Evolutionary conservation across 2,113 vertebrate species (phyloP).

Genomic region (Platysternon megacephalum): DNA sequence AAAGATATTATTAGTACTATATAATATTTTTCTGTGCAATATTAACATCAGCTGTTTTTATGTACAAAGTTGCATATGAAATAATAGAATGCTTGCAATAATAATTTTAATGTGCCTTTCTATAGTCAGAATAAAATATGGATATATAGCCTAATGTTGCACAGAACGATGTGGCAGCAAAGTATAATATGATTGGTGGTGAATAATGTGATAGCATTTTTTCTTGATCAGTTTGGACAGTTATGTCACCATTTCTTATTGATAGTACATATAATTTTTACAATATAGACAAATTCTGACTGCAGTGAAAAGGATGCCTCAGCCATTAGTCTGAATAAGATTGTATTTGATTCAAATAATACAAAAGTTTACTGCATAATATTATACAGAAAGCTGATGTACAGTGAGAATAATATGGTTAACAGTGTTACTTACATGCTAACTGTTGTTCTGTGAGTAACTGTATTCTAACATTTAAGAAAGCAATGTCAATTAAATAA

Average conservation of each 20-base stretch:
- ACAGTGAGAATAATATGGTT: conserved; percentile 42
- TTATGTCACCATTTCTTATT: conserved; percentile 68
- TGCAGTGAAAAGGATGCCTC: conserved; percentile 69
- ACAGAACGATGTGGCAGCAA: not conserved
- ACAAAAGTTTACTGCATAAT: conserved; percentile 35
- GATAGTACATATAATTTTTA: conserved; percentile 73
- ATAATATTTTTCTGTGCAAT: not conserved
- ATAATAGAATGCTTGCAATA: conserved; percentile 58
- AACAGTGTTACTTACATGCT: conserved; percentile 32
- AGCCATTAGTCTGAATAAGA: conserved; percentile 64
- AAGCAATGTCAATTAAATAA: conserved; percentile 59
- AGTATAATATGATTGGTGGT: not conserved
- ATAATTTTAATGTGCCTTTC: conserved; percentile 71
- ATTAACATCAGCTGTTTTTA: not conserved
- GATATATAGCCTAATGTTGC: conserved; percentile 44
- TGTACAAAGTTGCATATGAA: conserved; percentile 52
- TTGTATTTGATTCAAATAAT: conserved; percentile 69
- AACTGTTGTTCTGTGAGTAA: conserved; percentile 43
- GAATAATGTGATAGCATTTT: conserved; percentile 64
- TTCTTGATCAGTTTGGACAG: conserved; percentile 55
- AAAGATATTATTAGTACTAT: conserved; percentile 28
- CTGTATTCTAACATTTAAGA: conserved; percentile 34
- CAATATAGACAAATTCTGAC: conserved; percentile 57
- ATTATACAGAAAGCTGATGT: conserved; percentile 46
- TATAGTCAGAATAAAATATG: conserved; percentile 56